Evolutionary conservation across 2,113 vertebrate genomes (phyloP), one percentile per base, ranked within the genome.

Genomic region (Tragelaphus imberbis): DNA sequence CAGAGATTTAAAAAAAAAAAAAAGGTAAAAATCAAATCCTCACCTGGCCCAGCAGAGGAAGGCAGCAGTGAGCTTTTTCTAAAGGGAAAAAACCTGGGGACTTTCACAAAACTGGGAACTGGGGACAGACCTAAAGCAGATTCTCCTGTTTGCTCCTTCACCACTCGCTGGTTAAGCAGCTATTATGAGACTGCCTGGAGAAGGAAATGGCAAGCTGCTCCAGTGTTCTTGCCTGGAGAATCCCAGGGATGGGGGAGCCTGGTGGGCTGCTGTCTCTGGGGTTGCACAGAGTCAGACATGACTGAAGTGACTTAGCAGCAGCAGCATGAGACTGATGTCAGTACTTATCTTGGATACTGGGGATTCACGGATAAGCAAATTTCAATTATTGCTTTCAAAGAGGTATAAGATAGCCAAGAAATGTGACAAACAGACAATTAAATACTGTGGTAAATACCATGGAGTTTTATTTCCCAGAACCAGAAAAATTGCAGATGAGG

Each of bases 41-140:
- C n/a, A 4, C 9, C 8, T 40, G 3, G 1, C 0, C 2, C 14
- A 5, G 7, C 2, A 44, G 7, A 68, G 28, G 23, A 90, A 90
- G 59, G 55, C 28, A 88, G 12, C 9, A n/a, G 81, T 33, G 49
- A 55, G 11, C 15, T 56, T 80, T 58, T n/a, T 55, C 33, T 12
- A 59, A 44, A 4, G 27, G 15, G 9, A 53, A 40, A 75, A 40
- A 25, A 71, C 36, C n/a, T 23, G 3, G 10, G 19, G n/a, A 27
- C 59, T 90, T 91, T 8, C 61, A 53, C 7, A 63, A 16, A 87
- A 17, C 47, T 55, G 7, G 8, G 6, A 23, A n/a, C 25, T 28
- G 1, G 30, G 81, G 25, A 49, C 7, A 12, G 53, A 2, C 4
- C 6, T 59, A 4, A 56, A 33, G 2, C 6, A 6, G 6, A 59